Conservation (phyloP, 2,113 vertebrate species). For the Psettodes erumei region DNA sequence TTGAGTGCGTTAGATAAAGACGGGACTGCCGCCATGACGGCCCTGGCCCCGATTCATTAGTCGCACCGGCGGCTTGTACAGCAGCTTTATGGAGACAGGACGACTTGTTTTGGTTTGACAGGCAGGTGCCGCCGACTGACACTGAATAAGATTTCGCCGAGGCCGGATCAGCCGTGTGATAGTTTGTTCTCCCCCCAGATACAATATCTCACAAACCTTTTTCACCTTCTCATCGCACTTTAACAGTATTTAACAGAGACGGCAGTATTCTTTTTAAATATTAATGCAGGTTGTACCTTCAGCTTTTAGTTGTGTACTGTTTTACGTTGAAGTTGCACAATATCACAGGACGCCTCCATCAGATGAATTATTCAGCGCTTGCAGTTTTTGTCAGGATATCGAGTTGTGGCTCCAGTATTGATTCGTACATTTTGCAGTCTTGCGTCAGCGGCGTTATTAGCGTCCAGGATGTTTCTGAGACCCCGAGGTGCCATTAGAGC, state of each 20-base stretch:
- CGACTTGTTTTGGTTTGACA: conserved; percentile 45
- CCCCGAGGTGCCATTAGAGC: not conserved
- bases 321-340: not conserved
- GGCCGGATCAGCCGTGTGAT: not conserved
- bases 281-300: too few species aligned
- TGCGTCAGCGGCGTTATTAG: not conserved
- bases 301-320: not conserved
- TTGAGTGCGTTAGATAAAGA: not conserved
- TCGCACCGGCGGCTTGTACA: not conserved
- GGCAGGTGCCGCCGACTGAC: not conserved
- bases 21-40: conserved; percentile 30
- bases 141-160: conserved; percentile 1
- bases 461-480: not conserved
- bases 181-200: not conserved
- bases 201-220: too few species aligned
- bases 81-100: conserved; percentile 14
- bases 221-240: too few species aligned
- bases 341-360: not conserved
- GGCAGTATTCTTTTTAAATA: not conserved
- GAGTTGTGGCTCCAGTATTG: conserved; percentile 14
- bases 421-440: conserved; percentile 11
- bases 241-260: not conserved
- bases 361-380: conserved; percentile 32
- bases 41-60: not conserved
- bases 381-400: conserved; percentile 18